Evolutionary conservation across 2,888 invertebrate genomes (phyloP).

Genomic region (Trissolcus japonicus): DNA sequence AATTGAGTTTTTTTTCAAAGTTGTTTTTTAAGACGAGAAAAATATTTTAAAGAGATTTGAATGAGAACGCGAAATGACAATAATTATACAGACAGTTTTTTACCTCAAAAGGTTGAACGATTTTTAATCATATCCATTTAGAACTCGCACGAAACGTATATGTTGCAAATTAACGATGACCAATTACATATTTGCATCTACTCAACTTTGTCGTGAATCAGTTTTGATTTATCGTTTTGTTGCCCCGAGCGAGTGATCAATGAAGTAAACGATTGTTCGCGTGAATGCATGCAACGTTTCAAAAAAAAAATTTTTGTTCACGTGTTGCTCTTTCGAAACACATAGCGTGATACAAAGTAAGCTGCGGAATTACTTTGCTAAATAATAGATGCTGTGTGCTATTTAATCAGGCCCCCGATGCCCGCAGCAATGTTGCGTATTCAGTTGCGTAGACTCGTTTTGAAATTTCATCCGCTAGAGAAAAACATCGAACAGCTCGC

Average conservation of each 20-base stretch:
- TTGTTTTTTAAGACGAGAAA: too few relatives aligned
- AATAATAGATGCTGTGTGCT: constrained; percentile 32
- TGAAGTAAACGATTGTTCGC: constrained; percentile 22
- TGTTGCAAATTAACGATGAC: too few relatives aligned
- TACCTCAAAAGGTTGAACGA: too few relatives aligned
- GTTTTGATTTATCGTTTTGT: constrained; percentile 18
- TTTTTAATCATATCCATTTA: neutral
- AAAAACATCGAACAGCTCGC: too few relatives aligned
- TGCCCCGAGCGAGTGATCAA: constrained; percentile 10
- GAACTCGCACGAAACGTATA: constrained; percentile 1
- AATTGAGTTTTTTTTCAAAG: too few relatives aligned
- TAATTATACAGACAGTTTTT: too few relatives aligned
- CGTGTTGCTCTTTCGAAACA: constrained; percentile 20
- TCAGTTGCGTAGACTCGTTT: neutral
- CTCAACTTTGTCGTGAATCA: constrained; percentile 11
- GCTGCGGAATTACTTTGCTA: constrained; percentile 11
- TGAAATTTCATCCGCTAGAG: neutral
- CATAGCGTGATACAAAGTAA: constrained; percentile 19
- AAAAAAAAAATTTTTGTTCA: constrained; percentile 6
- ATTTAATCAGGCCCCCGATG: constrained; percentile 22
- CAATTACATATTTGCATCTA: neutral
- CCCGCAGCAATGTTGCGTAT: neutral
- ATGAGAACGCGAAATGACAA: too few relatives aligned
- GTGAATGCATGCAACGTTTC: constrained; percentile 25
- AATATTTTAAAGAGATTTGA: too few relatives aligned